Evolutionary conservation across 2,113 vertebrate species (phyloP).

Genomic region (Ammodramus savannarum): DNA sequence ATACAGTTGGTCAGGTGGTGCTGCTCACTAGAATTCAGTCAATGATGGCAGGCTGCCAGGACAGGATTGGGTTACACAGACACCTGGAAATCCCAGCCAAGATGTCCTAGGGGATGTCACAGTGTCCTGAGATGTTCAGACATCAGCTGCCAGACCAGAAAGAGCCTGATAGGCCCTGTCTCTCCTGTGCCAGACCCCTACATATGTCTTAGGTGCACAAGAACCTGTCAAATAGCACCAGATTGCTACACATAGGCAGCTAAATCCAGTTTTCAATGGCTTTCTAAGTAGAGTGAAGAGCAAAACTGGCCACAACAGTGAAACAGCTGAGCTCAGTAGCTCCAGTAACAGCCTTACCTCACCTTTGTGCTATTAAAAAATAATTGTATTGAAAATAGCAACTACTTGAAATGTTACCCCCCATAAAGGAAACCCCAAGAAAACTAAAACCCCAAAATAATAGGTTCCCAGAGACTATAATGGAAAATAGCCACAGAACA

Average conservation of each 20-base stretch:
- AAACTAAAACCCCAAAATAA: neutral
- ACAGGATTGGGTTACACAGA: neutral
- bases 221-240: neutral
- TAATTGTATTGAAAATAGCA: neutral
- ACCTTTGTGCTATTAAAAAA: neutral
- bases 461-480: neutral
- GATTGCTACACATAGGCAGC: neutral
- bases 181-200: neutral
- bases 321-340: neutral
- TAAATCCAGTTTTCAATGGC: neutral
- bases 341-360: neutral
- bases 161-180: neutral
- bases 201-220: neutral
- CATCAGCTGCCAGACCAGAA: neutral
- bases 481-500: neutral
- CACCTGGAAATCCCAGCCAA: neutral
- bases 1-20: neutral
- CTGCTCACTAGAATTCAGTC: neutral
- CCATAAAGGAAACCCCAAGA: neutral
- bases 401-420: neutral
- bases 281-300: neutral
- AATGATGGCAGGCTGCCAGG: neutral
- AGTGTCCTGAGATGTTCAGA: neutral
- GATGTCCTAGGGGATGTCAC: accelerated
- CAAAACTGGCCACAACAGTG: neutral